These are phyloP conservation scores for Notolepis coatsorum DNA, from an alignment of 2,797 vertebrate species.

Conservation along the genomic window DNA sequence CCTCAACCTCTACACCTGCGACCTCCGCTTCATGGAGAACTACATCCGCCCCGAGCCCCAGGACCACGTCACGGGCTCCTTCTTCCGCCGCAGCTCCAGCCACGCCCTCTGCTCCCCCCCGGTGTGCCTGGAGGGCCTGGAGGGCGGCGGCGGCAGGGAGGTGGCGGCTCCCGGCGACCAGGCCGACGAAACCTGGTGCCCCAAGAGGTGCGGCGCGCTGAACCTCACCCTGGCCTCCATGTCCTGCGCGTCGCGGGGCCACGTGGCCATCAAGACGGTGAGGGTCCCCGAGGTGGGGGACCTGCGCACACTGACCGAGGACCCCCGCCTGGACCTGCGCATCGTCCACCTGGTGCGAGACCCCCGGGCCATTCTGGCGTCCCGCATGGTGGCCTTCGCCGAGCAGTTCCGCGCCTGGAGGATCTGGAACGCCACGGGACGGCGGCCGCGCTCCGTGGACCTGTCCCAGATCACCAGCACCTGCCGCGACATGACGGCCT, in stretches of 20 bases:
- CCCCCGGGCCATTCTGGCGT: slow-evolving; percentile 83
- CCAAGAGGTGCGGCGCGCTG: slow-evolving; percentile 76
- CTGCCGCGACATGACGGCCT: slow-evolving; percentile 81
- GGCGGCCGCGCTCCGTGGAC: slow-evolving; percentile 81
- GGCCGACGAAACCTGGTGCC: slow-evolving; percentile 80
- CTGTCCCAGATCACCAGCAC: slow-evolving; percentile 81
- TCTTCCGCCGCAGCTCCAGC: slow-evolving; percentile 81
- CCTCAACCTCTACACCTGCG: slow-evolving; percentile 83
- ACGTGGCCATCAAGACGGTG: slow-evolving; percentile 83
- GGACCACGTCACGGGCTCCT: slow-evolving; percentile 76
- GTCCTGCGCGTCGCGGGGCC: slow-evolving; percentile 72
- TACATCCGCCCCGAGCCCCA: slow-evolving; percentile 82
- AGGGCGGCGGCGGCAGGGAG: too few relatives aligned
- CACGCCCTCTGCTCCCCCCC: slow-evolving; percentile 84
- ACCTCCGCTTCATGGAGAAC: slow-evolving; percentile 81
- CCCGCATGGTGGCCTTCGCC: slow-evolving; percentile 81
- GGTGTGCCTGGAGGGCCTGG: slow-evolving; percentile 70
- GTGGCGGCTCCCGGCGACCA: slow-evolving; percentile 24
- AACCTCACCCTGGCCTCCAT: slow-evolving; percentile 79
- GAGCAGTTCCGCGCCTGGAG: slow-evolving; percentile 84
- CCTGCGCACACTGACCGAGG: slow-evolving; percentile 79
- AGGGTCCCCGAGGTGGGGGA: slow-evolving; percentile 77
- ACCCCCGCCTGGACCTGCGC: slow-evolving; percentile 83
- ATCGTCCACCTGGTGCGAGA: slow-evolving; percentile 87
- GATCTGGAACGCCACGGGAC: slow-evolving; percentile 84